phyloP scores from a whole-genome alignment of 2,797 vertebrate species.

The Rhyacichthys aspro region DNA sequence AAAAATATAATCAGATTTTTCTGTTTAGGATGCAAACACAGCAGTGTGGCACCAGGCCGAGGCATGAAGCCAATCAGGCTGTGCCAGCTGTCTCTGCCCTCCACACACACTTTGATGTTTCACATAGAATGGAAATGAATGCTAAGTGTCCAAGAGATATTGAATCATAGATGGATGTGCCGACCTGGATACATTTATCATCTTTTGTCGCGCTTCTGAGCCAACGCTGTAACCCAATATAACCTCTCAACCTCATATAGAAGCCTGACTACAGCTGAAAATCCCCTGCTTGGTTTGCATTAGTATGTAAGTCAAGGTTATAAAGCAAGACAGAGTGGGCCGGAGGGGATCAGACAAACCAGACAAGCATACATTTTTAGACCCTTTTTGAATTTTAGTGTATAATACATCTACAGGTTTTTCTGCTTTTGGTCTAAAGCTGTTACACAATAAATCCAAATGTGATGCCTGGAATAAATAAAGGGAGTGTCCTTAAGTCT shows the following conservation, averaged over 20 bases:
- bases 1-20: constrained; percentile 27
- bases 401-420: constrained; percentile 14
- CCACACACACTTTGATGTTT: constrained; percentile 70
- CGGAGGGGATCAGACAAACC: constrained; percentile 2
- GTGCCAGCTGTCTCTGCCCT: constrained; percentile 69
- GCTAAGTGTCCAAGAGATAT: constrained; percentile 64
- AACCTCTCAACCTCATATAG: constrained; percentile 3
- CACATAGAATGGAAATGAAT: constrained; percentile 62
- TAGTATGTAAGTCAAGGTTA: background rate
- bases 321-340: constrained; percentile 1
- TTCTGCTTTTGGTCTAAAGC: constrained; percentile 18
- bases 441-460: constrained; percentile 37
- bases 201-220: constrained; percentile 31
- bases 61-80: constrained; percentile 61
- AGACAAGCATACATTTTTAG: constrained; percentile 1
- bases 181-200: constrained; percentile 35
- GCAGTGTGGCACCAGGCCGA: constrained; percentile 43
- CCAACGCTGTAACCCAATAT: background rate
- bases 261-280: constrained; percentile 10
- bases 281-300: constrained; percentile 2
- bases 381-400: constrained; percentile 18
- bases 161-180: constrained; percentile 36
- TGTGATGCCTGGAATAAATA: constrained; percentile 42
- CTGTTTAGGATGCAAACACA: constrained; percentile 61
- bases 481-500: constrained; percentile 32